Base-by-base conservation (phyloP, 2,888 invertebrate genomes). In the Dicyrtomina minuta region DNA sequence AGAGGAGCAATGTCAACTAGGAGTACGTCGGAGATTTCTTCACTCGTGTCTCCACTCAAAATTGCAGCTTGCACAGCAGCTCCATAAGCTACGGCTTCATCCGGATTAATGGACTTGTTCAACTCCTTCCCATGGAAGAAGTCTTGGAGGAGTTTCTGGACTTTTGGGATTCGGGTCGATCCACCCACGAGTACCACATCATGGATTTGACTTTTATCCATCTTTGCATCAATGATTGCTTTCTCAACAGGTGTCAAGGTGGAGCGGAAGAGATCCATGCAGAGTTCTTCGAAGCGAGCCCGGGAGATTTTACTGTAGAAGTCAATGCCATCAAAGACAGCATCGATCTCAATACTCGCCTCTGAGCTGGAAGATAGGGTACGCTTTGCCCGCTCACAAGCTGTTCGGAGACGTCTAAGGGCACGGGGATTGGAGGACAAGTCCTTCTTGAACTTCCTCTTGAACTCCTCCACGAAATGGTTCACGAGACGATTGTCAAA, bases 1-100 rank as follows among this genome's bases (percentile, higher is more conserved):
- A 84, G 79, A 6, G 86, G 91, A 0, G 90, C 87, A 0, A 93
- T 90, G 79, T 93, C 93, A 0, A 93, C 90, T 15, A 94, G 83
- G 4, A 93, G 83, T 0, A 94, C 89, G 78, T 93, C 92, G 80
- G 90, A 89, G 77, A 92, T 90, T 51, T 61, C 72, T 10, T 17
- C 13, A 26, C 58, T 58, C 27, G 46, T 66, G 78, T 86, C 92
- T 22, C 94, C 94, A 81, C 90, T 90, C 80, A 98, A 85, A 80
- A 96, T 96, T 77, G 96, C 96, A 62, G 96, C 97, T 84, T 96
- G 96, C 1, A 96, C 94, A 74, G 96, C 96, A 51, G 96, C 96
- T 75, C 96, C 96, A 80, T 95, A 96, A 3, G 96, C 97, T 12
- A 97, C 96, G 79, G 96, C 97, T 84, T 97, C 96, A 83, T n/a